Conservation (phyloP, 2,888 invertebrate species). For the Epirrita christyi region DNA sequence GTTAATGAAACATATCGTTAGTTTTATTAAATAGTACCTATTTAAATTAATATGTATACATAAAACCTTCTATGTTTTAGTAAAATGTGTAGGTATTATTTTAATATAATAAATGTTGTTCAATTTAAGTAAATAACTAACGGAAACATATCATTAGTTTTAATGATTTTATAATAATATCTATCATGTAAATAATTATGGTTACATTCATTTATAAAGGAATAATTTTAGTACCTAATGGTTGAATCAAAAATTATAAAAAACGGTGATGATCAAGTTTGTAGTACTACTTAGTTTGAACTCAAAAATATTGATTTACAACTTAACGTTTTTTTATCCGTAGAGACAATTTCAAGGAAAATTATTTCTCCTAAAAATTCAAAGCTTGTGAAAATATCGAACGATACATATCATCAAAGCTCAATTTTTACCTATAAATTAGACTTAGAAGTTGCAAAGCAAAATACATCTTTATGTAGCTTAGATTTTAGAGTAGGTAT, state of each 20-base stretch:
- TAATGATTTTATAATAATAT: conserved; percentile 3
- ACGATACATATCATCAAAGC: conserved; percentile 82
- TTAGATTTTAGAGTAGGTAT: conserved; percentile 64
- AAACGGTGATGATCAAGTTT: too few species aligned
- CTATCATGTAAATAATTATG: neutral
- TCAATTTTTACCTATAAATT: conserved; percentile 83
- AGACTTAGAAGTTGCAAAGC: conserved; percentile 78
- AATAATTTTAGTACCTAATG: neutral
- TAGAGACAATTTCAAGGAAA: conserved; percentile 7
- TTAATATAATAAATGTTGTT: neutral
- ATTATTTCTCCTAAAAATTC: conserved; percentile 12
- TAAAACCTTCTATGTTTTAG: conserved; percentile 3
- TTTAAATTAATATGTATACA: conserved; percentile 8
- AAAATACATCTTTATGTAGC: conserved; percentile 73
- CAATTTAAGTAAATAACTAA: neutral
- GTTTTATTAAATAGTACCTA: conserved; percentile 1
- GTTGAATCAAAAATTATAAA: neutral
- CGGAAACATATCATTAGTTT: conserved; percentile 12
- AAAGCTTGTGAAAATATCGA: conserved; percentile 47
- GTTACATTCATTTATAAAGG: neutral
- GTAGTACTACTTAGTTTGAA: too few species aligned
- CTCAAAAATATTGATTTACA: too few species aligned
- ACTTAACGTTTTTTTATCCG: neutral
- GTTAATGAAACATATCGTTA: conserved; percentile 13
- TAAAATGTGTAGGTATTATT: neutral